phyloP scores from a whole-genome alignment of 1,140 invertebrate species.

The Zaprionus africanus region DNA sequence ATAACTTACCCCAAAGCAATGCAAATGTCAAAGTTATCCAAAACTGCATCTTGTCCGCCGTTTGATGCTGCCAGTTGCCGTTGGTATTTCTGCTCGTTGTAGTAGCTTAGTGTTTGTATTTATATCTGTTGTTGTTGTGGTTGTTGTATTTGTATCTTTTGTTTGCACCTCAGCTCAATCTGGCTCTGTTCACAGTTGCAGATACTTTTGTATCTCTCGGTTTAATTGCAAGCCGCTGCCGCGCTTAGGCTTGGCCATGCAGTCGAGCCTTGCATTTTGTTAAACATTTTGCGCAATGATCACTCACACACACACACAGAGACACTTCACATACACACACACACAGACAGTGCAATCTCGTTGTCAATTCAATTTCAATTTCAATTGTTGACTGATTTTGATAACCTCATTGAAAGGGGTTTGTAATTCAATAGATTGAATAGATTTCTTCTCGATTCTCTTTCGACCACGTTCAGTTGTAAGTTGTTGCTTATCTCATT shows the following conservation, averaged over 20 bases:
- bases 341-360: not conserved
- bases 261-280: slow-evolving; percentile 37
- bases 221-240: slow-evolving; percentile 61
- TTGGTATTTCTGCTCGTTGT: slow-evolving; percentile 20
- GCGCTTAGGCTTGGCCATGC: slow-evolving; percentile 60
- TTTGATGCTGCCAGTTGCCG: slow-evolving; percentile 43
- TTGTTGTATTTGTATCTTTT: slow-evolving; percentile 6
- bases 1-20: slow-evolving; percentile 75
- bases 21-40: slow-evolving; percentile 84
- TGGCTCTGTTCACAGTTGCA: slow-evolving; percentile 57
- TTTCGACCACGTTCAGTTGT: not conserved
- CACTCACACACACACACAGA: slow-evolving; percentile 26
- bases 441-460: not conserved
- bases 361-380: slow-evolving; percentile 38
- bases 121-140: slow-evolving; percentile 11
- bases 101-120: not conserved
- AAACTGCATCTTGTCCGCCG: slow-evolving; percentile 72
- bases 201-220: slow-evolving; percentile 51
- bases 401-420: slow-evolving; percentile 15
- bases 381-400: slow-evolving; percentile 24
- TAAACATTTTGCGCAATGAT: slow-evolving; percentile 23
- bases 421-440: not conserved
- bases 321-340: slow-evolving; percentile 2
- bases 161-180: slow-evolving; percentile 1
- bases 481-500: not conserved